Conservation (phyloP, 2,113 vertebrate species). For the Labrus mixtus region DNA sequence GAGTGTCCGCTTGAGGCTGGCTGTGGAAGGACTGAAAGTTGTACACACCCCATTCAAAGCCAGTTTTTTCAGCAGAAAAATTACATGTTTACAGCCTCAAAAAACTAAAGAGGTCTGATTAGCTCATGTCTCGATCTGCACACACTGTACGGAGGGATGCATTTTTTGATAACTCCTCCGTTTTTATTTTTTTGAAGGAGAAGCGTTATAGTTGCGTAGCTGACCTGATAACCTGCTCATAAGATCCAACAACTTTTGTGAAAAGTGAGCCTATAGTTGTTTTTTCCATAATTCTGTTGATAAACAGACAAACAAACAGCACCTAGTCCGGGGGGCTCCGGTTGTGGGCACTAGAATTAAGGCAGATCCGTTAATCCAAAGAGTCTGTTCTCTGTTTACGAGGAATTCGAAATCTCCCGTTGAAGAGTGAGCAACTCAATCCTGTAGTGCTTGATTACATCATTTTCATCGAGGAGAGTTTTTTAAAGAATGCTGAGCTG, state of each 20-base stretch:
- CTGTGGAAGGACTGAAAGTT: too few species aligned
- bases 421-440: not conserved
- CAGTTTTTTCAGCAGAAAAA: too few species aligned
- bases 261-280: not conserved
- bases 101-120: too few species aligned
- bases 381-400: not conserved
- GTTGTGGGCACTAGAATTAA: not conserved
- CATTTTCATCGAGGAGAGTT: not conserved
- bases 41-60: too few species aligned
- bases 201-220: too few species aligned
- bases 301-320: not conserved
- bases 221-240: too few species aligned
- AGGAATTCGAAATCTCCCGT: not conserved
- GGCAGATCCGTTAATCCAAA: not conserved
- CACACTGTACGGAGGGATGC: too few species aligned
- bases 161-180: too few species aligned
- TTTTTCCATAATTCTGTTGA: not conserved
- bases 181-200: too few species aligned
- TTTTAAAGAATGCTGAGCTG: not conserved
- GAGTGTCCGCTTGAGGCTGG: too few species aligned
- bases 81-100: too few species aligned
- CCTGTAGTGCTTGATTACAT: not conserved
- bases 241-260: not conserved
- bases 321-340: not conserved
- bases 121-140: too few species aligned